A percentile compares a stretch with the other conserved stretches of the same genome.
Conservation (phyloP, 2,888 invertebrate species). For the Lomographa bimaculata region DNA sequence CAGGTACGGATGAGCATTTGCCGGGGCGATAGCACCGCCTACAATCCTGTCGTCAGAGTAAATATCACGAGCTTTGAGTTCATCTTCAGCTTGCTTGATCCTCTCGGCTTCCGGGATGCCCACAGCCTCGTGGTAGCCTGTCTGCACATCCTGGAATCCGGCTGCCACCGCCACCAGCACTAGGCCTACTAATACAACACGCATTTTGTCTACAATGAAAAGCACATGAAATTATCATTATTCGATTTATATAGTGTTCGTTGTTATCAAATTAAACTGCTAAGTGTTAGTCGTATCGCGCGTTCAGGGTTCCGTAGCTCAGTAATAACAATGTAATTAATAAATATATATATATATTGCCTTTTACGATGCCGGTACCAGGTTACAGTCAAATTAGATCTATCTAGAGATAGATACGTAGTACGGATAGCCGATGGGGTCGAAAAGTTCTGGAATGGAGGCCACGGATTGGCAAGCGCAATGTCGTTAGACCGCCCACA, state of each 20-base stretch:
- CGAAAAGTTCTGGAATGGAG: no score
- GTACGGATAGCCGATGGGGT: no score
- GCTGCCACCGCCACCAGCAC: constrained; percentile 36
- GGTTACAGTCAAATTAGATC: no score
- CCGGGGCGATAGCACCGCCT: constrained; percentile 49
- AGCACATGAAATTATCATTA: neutral
- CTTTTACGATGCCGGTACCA: no score
- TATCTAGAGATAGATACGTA: no score
- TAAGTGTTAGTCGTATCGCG: no score
- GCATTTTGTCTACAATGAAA: constrained; percentile 35
- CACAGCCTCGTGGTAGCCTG: constrained; percentile 49
- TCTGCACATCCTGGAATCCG: constrained; percentile 34
- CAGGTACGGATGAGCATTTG: constrained; percentile 50
- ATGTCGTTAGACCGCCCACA: no score
- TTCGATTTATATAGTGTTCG: constrained; percentile 17
- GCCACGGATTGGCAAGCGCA: no score
- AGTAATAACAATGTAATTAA: no score
- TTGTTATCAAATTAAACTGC: constrained; percentile 20
- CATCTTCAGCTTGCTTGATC: constrained; percentile 51
- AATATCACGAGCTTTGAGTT: neutral
- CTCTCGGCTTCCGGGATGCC: constrained; percentile 57
- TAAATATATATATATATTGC: no score
- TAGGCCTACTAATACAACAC: constrained; percentile 33
- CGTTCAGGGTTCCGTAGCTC: no score
- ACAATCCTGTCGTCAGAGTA: constrained; percentile 49